Base-by-base conservation (phyloP, 2,888 invertebrate genomes). In the Marasmarcha lunaedactyla region DNA sequence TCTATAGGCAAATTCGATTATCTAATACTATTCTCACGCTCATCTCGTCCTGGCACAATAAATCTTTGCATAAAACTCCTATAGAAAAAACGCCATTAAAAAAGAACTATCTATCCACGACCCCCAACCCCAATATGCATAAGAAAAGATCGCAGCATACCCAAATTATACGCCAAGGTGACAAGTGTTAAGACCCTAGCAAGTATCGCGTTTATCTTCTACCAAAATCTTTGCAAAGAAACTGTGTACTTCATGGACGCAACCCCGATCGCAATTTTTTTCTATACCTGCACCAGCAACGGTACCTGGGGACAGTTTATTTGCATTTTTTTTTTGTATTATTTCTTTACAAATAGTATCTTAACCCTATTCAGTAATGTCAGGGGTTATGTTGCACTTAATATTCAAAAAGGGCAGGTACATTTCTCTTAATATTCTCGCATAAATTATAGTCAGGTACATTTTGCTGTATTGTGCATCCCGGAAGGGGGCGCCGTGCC, bases 401-500 rank as follows among this genome's bases (percentile, higher is more conserved):
- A 83, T 81, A 84, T 84, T 83, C 83, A 76, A 72, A 71, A 74
- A 84, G 81, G 84, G 84, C 84, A 84, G 84, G 84, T 84, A 84
- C 84, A 79, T 83, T 81, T 77, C 76, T 76, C 73, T 74, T 77
- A 83, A 83, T 79, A 81, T 76, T 83, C 74, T 79, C 77, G 84
- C 81, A 84, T 84, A 84, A 84, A 84, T 84, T 84, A 84, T 71
- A 83, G 77, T 81, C 84, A 84, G 84, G 84, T 84, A 84, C 81
- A 83, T 77, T 79, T 74, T 69, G 63, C 59, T 63, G 61, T 74
- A 78, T 83, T 83, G 78, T 83, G 71, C 66, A 65, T 56, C 63
- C 66, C 69, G 52, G 49, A 53, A 51, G 61, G 66, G 68, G 57
- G 52, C 45, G 46, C 42, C 38, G 51, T 40, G 48, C 54, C 26